Evolutionary conservation across 2,113 vertebrate species (phyloP).

Genomic region (Forbesichthys agassizii): DNA sequence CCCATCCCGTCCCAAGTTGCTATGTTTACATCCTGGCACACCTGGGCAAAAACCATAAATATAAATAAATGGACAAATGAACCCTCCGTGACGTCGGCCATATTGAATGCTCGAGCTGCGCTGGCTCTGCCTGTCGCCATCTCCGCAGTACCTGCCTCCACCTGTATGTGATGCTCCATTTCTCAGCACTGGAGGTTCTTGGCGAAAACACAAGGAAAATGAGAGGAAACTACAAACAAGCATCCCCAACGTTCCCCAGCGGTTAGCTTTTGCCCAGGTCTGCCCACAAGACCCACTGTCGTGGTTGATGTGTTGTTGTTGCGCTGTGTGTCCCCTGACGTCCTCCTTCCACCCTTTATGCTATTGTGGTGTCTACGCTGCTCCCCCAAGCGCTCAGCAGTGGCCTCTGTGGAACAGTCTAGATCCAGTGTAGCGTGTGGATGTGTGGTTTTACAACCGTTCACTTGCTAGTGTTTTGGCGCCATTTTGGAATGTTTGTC

Average conservation of each 20-base stretch:
- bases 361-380: constrained; percentile 52
- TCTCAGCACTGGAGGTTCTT: too few species aligned
- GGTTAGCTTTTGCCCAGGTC: constrained; percentile 63
- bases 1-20: neutral
- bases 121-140: too few species aligned
- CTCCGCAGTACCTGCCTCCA: too few species aligned
- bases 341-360: constrained; percentile 26
- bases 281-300: constrained; percentile 40
- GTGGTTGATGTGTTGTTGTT: constrained; percentile 39
- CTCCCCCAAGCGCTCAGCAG: constrained; percentile 21
- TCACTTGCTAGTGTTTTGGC: constrained; percentile 11
- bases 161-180: too few species aligned
- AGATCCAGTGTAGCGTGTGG: constrained; percentile 14
- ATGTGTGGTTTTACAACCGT: constrained; percentile 12
- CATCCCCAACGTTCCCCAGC: neutral
- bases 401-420: constrained; percentile 17
- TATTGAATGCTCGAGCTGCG: too few species aligned
- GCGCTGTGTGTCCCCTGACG: constrained; percentile 34
- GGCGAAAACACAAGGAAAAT: too few species aligned
- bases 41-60: constrained; percentile 57
- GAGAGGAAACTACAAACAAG: too few species aligned
- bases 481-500: neutral
- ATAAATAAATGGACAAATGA: neutral
- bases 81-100: too few species aligned
- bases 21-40: constrained; percentile 50